Evolutionary conservation across 1,140 invertebrate species (phyloP).

Genomic region (Ooceraea biroi): DNA sequence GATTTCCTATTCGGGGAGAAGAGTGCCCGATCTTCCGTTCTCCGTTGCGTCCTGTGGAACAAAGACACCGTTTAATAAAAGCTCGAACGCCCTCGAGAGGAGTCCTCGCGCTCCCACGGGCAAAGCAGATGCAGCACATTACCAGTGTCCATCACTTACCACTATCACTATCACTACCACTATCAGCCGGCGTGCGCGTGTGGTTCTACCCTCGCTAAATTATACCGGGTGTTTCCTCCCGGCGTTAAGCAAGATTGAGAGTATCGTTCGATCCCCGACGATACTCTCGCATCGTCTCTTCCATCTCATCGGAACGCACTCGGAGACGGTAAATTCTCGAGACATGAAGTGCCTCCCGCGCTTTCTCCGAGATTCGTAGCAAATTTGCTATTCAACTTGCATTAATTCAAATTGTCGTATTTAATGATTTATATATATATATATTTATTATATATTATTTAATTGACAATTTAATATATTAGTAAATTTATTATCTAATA

Average conservation of each 20-base stretch:
- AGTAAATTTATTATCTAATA: no score
- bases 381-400: slow-evolving; percentile 33
- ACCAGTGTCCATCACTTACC: slow-evolving; percentile 84
- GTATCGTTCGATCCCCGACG: slow-evolving; percentile 62
- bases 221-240: slow-evolving; percentile 77
- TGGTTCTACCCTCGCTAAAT: slow-evolving; percentile 77
- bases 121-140: slow-evolving; percentile 86
- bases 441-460: no score
- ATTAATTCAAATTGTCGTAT: neutral
- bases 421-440: no score
- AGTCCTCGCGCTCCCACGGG: slow-evolving; percentile 52
- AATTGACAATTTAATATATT: no score
- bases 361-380: neutral
- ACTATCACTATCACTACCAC: slow-evolving; percentile 84
- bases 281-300: no score
- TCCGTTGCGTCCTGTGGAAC: slow-evolving; percentile 61
- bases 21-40: slow-evolving; percentile 48
- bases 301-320: slow-evolving; percentile 46
- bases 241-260: slow-evolving; percentile 71
- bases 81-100: slow-evolving; percentile 60
- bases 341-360: neutral
- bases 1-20: neutral
- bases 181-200: slow-evolving; percentile 74
- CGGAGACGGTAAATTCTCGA: neutral
- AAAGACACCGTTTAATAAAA: slow-evolving; percentile 82